Evolutionary conservation across 2,113 vertebrate species (phyloP).

Genomic region (Python bivittatus): DNA sequence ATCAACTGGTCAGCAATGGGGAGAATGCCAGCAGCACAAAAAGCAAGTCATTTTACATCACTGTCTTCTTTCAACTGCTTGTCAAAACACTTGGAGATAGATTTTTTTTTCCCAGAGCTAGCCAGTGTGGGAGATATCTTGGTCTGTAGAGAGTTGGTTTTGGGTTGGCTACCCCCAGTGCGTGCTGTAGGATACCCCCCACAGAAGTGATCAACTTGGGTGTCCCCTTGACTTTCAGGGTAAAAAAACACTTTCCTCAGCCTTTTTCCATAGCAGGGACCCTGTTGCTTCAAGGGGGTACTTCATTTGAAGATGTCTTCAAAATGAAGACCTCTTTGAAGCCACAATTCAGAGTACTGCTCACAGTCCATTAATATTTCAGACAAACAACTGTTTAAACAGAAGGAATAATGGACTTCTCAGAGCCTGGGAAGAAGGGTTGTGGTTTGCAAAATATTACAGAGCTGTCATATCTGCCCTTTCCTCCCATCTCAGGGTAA

Average conservation of each 20-base stretch:
- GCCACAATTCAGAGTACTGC: not conserved
- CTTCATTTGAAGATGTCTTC: not conserved
- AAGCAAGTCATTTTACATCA: not conserved
- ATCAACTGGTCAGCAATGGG: not conserved
- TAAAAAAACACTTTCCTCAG: not conserved
- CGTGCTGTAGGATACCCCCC: not conserved
- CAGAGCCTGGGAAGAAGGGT: not conserved
- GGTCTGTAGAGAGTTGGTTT: not conserved
- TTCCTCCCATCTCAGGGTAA: not conserved
- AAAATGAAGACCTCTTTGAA: not conserved
- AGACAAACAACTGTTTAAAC: slow-evolving; percentile 19
- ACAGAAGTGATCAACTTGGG: not conserved
- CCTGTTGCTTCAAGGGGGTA: not conserved
- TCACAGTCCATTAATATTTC: slow-evolving; percentile 45
- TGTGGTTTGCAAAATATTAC: not conserved
- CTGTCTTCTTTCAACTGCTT: not conserved
- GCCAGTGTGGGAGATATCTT: not conserved
- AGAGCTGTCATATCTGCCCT: not conserved
- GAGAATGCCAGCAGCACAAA: not conserved
- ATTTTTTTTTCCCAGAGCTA: too few relatives aligned
- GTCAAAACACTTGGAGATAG: not conserved
- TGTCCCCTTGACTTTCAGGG: not conserved
- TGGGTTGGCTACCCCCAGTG: not conserved
- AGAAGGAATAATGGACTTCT: not conserved
- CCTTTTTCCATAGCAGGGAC: not conserved